Evolutionary conservation across 1,140 invertebrate genomes (phyloP).

Genomic region (Aphis gossypii): DNA sequence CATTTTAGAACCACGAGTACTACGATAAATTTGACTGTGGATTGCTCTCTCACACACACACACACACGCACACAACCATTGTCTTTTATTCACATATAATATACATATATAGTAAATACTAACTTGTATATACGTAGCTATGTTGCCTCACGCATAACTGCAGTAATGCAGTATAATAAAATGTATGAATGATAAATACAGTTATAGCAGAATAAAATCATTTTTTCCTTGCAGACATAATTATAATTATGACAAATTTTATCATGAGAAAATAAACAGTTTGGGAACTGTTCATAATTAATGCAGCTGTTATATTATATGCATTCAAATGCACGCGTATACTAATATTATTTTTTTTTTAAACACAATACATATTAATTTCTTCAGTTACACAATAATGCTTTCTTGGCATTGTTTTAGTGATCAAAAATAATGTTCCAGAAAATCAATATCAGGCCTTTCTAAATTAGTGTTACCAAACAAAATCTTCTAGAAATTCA

Average conservation of each 20-base stretch:
- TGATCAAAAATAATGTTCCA: neutral
- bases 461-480: neutral
- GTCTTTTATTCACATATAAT: no score
- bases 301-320: neutral
- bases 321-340: neutral
- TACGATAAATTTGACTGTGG: no score
- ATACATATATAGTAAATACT: no score
- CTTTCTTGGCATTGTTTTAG: neutral
- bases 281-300: neutral
- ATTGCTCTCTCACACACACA: no score
- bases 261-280: constrained; percentile 12
- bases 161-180: neutral
- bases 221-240: neutral
- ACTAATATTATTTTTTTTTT: neutral
- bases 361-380: neutral
- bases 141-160: neutral
- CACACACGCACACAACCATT: no score
- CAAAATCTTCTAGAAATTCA: neutral
- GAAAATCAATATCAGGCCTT: neutral
- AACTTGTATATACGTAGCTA: no score
- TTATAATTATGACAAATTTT: neutral
- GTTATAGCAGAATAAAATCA: neutral
- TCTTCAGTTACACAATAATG: neutral
- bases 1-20: no score
- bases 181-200: neutral